Conservation (phyloP, 2,113 vertebrate species). For the Shinisaurus crocodilurus region DNA sequence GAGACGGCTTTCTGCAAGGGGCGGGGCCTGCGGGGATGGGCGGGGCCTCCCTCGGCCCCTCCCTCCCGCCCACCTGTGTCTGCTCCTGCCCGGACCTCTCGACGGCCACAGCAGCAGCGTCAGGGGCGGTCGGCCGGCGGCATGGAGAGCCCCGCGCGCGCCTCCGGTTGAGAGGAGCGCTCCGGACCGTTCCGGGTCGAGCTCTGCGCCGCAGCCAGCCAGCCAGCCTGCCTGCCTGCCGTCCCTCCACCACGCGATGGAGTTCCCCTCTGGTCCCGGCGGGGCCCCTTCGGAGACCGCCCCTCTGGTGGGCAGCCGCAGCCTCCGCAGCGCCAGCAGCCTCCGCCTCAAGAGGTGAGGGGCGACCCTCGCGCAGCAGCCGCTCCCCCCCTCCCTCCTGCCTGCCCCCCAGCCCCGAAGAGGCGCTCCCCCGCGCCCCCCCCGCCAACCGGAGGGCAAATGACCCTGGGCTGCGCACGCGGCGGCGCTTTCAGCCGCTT, state of each 20-base stretch:
- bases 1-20: not conserved
- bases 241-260: not conserved
- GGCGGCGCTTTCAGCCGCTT: not conserved
- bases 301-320: constrained; percentile 66
- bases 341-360: constrained; percentile 13
- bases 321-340: constrained; percentile 73
- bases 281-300: constrained; percentile 62
- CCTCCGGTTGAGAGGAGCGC: too few species aligned
- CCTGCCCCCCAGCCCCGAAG: rapidly evolving
- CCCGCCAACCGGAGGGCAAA: too few species aligned
- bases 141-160: not conserved
- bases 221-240: too few species aligned
- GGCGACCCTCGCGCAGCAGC: not conserved
- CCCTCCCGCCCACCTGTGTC: not conserved
- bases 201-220: not conserved
- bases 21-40: not conserved
- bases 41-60: not conserved
- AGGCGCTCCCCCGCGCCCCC: too few species aligned
- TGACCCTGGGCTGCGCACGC: too few species aligned
- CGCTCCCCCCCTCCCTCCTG: too few species aligned
- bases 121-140: not conserved
- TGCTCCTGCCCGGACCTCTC: not conserved
- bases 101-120: not conserved
- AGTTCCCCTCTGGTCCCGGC: not conserved
- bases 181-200: not conserved